These are phyloP conservation scores for Argyrosomus regius DNA, from an alignment of 2,797 vertebrate genomes.

Conservation along the genomic window DNA sequence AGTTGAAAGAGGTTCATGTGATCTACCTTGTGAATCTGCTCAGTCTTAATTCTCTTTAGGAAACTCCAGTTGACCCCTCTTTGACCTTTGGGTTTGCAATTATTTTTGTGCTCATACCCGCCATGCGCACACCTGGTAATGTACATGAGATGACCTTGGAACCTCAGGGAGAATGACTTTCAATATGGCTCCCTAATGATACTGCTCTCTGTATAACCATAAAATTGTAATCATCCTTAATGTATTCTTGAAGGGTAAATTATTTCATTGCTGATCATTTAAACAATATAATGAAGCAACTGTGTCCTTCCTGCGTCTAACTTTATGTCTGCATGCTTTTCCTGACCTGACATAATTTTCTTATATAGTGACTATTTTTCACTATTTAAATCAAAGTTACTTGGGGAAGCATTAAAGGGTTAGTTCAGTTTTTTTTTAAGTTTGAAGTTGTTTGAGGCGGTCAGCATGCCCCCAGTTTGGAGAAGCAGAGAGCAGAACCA, in stretches of 20 bases:
- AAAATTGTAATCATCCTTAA: slow-evolving; percentile 78
- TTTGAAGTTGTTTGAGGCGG: no score
- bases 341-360: slow-evolving; percentile 25
- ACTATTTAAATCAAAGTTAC: slow-evolving; percentile 37
- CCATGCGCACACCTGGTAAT: slow-evolving; percentile 39
- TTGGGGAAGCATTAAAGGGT: slow-evolving; percentile 29
- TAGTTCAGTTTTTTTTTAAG: no score
- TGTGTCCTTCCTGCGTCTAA: slow-evolving; percentile 46
- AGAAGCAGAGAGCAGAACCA: no score
- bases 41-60: slow-evolving; percentile 49
- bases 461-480: no score
- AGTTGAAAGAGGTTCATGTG: slow-evolving; percentile 30
- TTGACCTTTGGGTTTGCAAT: slow-evolving; percentile 58
- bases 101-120: slow-evolving; percentile 46
- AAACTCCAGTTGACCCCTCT: slow-evolving; percentile 42
- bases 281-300: slow-evolving; percentile 62
- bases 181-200: slow-evolving; percentile 72
- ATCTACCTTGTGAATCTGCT: slow-evolving; percentile 29
- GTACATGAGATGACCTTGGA: slow-evolving; percentile 68
- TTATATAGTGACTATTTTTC: slow-evolving; percentile 4
- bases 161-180: slow-evolving; percentile 63
- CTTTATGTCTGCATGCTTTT: slow-evolving; percentile 28
- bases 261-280: slow-evolving; percentile 72
- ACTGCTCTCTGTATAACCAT: slow-evolving; percentile 63
- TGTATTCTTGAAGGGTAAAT: slow-evolving; percentile 80